phyloP scores from a whole-genome alignment of 2,797 vertebrate species.

The Caiman crocodilus region DNA sequence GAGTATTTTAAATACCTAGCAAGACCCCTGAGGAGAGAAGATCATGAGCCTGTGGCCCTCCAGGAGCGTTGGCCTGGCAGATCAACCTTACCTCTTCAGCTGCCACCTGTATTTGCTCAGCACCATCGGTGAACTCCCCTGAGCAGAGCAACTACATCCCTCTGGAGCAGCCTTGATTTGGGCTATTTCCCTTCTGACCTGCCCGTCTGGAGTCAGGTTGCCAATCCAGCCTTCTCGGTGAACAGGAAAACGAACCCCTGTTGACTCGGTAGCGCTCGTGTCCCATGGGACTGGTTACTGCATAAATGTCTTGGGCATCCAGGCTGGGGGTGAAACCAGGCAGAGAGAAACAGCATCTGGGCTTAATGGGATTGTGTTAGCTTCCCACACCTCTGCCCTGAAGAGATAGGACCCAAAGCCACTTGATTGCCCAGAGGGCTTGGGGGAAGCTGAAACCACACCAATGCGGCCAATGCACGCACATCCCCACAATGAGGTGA shows the following conservation, averaged over 20 bases:
- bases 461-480: not conserved
- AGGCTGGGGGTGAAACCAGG: constrained; percentile 62
- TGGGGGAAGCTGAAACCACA: not conserved
- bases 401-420: constrained; percentile 63
- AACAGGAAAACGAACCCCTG: constrained; percentile 60
- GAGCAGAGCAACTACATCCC: constrained; percentile 45
- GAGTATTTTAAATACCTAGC: too few relatives aligned
- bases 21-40: not conserved
- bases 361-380: constrained; percentile 70
- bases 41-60: not conserved
- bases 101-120: not conserved
- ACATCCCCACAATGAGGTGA: not conserved
- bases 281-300: constrained; percentile 1
- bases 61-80: not conserved
- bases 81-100: not conserved
- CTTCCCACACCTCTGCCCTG: constrained; percentile 51
- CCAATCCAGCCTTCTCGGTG: constrained; percentile 60
- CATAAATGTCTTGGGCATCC: constrained; percentile 56
- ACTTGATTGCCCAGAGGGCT: constrained; percentile 25
- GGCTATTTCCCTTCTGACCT: constrained; percentile 52
- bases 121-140: not conserved
- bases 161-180: constrained; percentile 20
- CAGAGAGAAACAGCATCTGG: constrained; percentile 68
- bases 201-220: constrained; percentile 32
- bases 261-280: constrained; percentile 46